Evolutionary conservation across 2,797 vertebrate genomes (phyloP), one percentile per base, ranked within the genome.

Genomic region (Brachyrhaphis roseni): DNA sequence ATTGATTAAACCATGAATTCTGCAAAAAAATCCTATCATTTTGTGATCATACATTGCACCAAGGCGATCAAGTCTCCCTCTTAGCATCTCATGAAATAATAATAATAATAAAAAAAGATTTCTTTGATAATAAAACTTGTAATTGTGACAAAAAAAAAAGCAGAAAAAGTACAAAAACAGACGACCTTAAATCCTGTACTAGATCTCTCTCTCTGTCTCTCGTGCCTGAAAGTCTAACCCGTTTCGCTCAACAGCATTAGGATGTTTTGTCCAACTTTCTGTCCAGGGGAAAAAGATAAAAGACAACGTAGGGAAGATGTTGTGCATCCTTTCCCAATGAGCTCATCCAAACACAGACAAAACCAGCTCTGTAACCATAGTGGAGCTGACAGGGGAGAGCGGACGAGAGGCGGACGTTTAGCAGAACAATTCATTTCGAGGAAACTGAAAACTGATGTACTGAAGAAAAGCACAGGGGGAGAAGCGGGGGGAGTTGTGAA

Each of bases 261-360:
- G 23, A 45, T 71, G 68, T 45, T 71, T 45, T 85, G 39, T 76
- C 74, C 76, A 81, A 82, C 73, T 77, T 77, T 84, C 74, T 34
- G 71, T 83, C 81, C 43, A 45, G 26, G 66, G 18, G 43, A 77
- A 66, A 51, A 76, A 76, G 84, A 74, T 72, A 83, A 86, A 84
- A 72, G 12, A 86, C 23, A 4, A 28, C 8, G 76, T 68, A 49
- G 39, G 81, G 74, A 57, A 82, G 76, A 57, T 75, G 75, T 26
- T 31, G 66, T 77, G 31, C 77, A 76, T 90, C 79, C 6, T 88
- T 91, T 79, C 73, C 72, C 70, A 59, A 11, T 88, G 87, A 93
- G 82, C 86, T 92, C 85, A 91, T 88, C 79, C 74, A 89, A 86
- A 93, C 85, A 84, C 83, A 81, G 78, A 79, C 79, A 45, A 45